Evolutionary conservation across 2,888 invertebrate species (phyloP).

Genomic region (Tetragonisca angustula): DNA sequence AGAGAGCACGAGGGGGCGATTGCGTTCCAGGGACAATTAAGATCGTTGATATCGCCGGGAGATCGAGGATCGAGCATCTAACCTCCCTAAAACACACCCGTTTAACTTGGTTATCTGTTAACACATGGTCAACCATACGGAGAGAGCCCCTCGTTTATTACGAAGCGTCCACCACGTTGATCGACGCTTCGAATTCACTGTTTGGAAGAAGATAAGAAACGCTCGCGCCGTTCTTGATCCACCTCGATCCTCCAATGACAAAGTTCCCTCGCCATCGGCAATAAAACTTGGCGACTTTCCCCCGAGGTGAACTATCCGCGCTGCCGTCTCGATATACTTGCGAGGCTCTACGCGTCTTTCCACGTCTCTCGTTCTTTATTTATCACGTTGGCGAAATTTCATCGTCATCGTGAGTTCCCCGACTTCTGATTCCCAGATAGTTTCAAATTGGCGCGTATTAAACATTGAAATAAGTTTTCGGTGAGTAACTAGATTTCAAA

Average conservation of each 20-base stretch:
- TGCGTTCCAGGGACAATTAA: slow-evolving; percentile 29
- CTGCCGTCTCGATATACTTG: neutral
- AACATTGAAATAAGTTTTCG: neutral
- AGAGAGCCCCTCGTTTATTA: slow-evolving; percentile 41
- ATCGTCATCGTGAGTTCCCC: neutral
- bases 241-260: slow-evolving; percentile 18
- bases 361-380: neutral
- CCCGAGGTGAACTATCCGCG: neutral
- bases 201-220: slow-evolving; percentile 27
- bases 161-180: slow-evolving; percentile 13
- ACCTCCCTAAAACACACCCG: slow-evolving; percentile 1
- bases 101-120: slow-evolving; percentile 75
- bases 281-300: slow-evolving; percentile 15
- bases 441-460: neutral
- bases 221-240: slow-evolving; percentile 16
- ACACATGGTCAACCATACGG: slow-evolving; percentile 75
- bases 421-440: neutral
- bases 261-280: slow-evolving; percentile 1
- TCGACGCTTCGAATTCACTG: slow-evolving; percentile 22
- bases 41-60: slow-evolving; percentile 34
- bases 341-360: neutral
- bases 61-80: slow-evolving; percentile 31
- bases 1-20: neutral
- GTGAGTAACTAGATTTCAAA: neutral
- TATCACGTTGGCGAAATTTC: neutral